Base-by-base conservation (phyloP, 1,140 invertebrate genomes). In the Pectinophora gossypiella region DNA sequence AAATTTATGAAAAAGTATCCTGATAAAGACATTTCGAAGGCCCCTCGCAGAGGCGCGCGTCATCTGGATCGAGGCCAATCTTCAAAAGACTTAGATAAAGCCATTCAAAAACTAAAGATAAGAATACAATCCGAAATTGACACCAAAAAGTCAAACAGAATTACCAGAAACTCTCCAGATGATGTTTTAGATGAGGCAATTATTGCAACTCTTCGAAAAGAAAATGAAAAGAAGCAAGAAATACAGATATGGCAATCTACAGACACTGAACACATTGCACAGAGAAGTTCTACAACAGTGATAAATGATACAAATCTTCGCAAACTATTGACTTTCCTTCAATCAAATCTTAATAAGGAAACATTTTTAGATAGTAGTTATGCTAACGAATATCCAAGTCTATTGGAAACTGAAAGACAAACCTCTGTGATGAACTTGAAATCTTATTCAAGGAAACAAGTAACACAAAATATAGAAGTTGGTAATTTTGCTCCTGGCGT, bases 1-100 rank as follows among this genome's bases (percentile, higher is more conserved):
- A 81, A 71, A 56, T 87, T 81, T 81, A 78, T 87, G 68, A 71
- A 61, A 54, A 60, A 48, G 21, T 50, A 81, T 56, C 84, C 84
- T 1, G 73, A 79, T 62, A 23, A 54, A 16, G 75, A 79, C 54
- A 64, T 87, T 35, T 49, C 53, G 19, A 51, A 55, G 51, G 84
- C 84, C 15, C 84, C 84, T 0, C 64, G 84, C 6, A 66, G 79
- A 36, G 76, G 65, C 4, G 71, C 81, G 0, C 68, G 84, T 3
- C 62, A 70, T 1, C 54, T 87, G 7, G 61, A 61, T 19, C 78
- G 81, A 51, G 81, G 81, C 0, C 49, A 61, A 40, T 55, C 59
- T 13, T 48, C 54, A 12, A 50, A 66, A 35, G 68, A 78, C 47
- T 57, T 87, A 46, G 67, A 72, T 51, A 72, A 72, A 56, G 84